Base-by-base conservation (phyloP, 2,113 vertebrate species). In the Neogobius melanostomus region DNA sequence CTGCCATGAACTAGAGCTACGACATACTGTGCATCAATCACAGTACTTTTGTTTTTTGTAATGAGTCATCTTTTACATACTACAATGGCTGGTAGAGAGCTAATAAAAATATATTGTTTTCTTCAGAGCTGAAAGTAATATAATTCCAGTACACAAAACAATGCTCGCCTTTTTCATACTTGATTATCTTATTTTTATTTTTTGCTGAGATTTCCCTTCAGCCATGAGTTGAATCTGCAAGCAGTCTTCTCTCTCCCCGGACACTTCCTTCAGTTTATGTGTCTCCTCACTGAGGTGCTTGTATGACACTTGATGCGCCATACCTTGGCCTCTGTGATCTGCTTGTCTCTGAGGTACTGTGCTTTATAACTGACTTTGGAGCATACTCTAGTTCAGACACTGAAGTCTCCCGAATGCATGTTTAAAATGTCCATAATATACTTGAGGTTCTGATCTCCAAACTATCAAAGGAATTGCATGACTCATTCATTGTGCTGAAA, bases 401-500 rank as follows among this genome's bases (percentile, higher is more conserved):
- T 44, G 36, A 61, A 8, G 42, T 15, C 42, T 61, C 11, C 42
- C 44, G 7, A 43, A 43, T 44, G 59, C 59, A 50, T 59, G 52
- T 67, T 51, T 11, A 46, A 52, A 50, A 67, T 46, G 1, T 49
- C 11, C 10, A 60, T 47, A 71, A 66, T 59, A 46, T 57, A 28
- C 48, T 21, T 28, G 3, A 14, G 14, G 42, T 53, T 45, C 6
- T 64, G 21, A 44, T 64, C 53, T 7, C 49, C 43, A 57, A 70
- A 48, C 28, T 45, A 61, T 44, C 14, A 14, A n/a, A 57, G 57
- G 36, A 64, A 50, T 16, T 46, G 21, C 71, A 67, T 69, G 28
- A 72, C 5, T 50, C 49, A 54, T 46, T 71, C 15, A 71, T 64
- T 79, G 42, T 64, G 61, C 64, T 51, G 51, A 7, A 7, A 45